Evolutionary conservation across 2,113 vertebrate genomes (phyloP), one percentile per base, ranked within the genome.

Genomic region (Campylomormyrus tamandua): DNA sequence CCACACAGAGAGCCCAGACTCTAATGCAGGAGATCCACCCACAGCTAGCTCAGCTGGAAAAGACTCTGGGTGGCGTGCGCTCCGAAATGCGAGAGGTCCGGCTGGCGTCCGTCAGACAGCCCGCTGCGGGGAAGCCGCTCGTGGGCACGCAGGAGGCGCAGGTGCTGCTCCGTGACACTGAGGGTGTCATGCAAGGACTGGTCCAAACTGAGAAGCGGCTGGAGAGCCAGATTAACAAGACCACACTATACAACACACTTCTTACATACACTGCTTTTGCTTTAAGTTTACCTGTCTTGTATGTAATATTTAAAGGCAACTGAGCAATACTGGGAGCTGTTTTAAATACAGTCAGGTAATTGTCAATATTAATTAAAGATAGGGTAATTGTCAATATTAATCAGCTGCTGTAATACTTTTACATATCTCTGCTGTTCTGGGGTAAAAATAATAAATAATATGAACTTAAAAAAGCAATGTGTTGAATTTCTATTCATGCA

Each of bases 271-370:
- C 95, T 0, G 88, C 96, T 1, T 93, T 98, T 42, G 95, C 97
- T 10, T 24, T 97, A 91, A 94, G 95, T 0, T 83, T 99, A 9
- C 96, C 97, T 8, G 92, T 97, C 0, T 93, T 99, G n/a, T 99
- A 97, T 90, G 3, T 98, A 89, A 92, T 99, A 45, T 95, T 99
- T 39, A 97, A 94, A 92, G 95, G 96, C 46, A 96, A 90, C 45
- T 92, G 49, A 94, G 49, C 4, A 88, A 10, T 9, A 87, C 48
- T 39, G 24, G 21, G 53, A 48, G 21, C 15, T 90, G 49, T 58
- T 15, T 83, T 48, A 84, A 45, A 80, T 77, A 27, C 56, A 49
- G 9, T 62, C 58, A 87, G 39, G 19, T 9, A 35, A 46, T 27
- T n/a, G 42, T 48, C 53, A 42, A 87, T 87, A 85, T 11, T 53